Conservation (phyloP, 2,113 vertebrate genomes). For the Polyodon spathula region DNA sequence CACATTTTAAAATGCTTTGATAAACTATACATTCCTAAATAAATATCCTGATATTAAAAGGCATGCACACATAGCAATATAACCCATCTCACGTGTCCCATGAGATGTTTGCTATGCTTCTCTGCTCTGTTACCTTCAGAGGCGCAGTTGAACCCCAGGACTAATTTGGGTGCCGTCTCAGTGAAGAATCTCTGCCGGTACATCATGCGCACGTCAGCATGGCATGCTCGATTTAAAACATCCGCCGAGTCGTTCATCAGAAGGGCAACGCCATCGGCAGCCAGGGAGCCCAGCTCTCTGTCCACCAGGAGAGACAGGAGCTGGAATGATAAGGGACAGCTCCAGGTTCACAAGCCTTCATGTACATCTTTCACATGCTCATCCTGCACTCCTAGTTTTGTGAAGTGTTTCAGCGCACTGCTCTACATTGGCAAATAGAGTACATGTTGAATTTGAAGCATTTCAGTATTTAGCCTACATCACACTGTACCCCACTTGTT, state of each 20-base stretch:
- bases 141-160: conserved; percentile 74
- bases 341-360: too few species aligned
- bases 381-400: too few species aligned
- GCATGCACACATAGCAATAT: not conserved
- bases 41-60: too few species aligned
- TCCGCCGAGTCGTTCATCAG: conserved; percentile 79
- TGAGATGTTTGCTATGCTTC: not conserved
- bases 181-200: conserved; percentile 95
- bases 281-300: conserved; percentile 52
- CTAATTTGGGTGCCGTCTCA: conserved; percentile 77
- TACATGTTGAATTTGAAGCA: too few species aligned
- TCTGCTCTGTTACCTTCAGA: conserved; percentile 51
- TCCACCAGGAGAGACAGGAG: conserved; percentile 73
- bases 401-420: too few species aligned
- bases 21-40: too few species aligned
- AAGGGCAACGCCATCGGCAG: conserved; percentile 70
- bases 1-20: too few species aligned
- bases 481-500: too few species aligned
- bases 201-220: conserved; percentile 85
- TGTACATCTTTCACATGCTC: too few species aligned
- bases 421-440: too few species aligned
- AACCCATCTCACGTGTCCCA: not conserved
- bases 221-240: conserved; percentile 70
- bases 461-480: too few species aligned
- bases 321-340: conserved; percentile 41